Conservation (phyloP, 1,140 invertebrate genomes). For the Macrobrachium nipponense region DNA sequence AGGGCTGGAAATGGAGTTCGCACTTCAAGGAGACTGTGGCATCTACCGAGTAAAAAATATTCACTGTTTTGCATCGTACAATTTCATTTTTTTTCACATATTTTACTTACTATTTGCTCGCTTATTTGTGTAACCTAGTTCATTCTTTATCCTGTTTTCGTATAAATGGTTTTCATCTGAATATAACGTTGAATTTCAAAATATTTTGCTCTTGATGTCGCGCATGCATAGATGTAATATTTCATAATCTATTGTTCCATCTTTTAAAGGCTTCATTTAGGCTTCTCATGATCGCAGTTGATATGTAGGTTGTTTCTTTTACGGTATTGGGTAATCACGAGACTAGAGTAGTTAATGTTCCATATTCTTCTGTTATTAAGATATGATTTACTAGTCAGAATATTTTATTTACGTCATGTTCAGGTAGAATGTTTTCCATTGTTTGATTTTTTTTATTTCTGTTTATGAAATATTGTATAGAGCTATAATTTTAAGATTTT, state of each 20-base stretch:
- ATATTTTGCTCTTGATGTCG: constrained; percentile 59
- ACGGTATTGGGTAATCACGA: constrained; percentile 4
- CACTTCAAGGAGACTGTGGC: constrained; percentile 61
- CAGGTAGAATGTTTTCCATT: constrained; percentile 36
- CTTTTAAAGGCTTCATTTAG: constrained; percentile 44
- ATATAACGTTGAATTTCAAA: constrained; percentile 53
- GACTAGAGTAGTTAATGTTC: too few relatives aligned
- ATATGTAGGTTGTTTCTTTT: constrained; percentile 24
- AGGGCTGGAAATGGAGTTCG: constrained; percentile 59
- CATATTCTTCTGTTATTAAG: too few relatives aligned
- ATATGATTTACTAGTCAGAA: constrained; percentile 15
- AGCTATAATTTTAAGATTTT: neutral
- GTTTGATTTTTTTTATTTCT: constrained; percentile 28
- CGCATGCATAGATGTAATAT: constrained; percentile 56
- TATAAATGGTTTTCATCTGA: constrained; percentile 46
- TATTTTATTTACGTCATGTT: constrained; percentile 19
- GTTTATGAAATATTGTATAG: constrained; percentile 11
- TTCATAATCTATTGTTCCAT: constrained; percentile 42
- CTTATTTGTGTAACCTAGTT: constrained; percentile 56
- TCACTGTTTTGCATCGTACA: constrained; percentile 60
- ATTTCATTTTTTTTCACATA: constrained; percentile 52
- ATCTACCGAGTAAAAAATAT: constrained; percentile 60
- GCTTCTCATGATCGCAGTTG: constrained; percentile 49
- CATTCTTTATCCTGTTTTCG: constrained; percentile 52
- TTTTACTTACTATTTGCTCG: constrained; percentile 59